Conservation (phyloP, 2,888 invertebrate genomes). For the Xanthorhoe spadicearia region DNA sequence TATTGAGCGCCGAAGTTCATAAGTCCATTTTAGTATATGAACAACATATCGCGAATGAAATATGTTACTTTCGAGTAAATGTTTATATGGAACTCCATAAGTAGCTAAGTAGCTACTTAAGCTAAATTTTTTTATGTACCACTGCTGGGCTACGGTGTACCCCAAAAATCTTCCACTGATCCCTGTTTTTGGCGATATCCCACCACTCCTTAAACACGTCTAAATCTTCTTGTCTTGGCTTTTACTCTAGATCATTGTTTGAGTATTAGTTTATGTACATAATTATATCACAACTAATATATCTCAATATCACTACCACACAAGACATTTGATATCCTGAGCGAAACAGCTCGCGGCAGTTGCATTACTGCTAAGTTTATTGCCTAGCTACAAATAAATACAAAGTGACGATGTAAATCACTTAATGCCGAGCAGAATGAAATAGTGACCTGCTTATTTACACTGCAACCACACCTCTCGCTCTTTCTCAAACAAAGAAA, state of each 20-base stretch:
- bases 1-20: conserved; percentile 1
- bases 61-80: no score
- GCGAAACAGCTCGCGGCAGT: background rate
- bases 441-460: conserved; percentile 13
- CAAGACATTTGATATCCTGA: background rate
- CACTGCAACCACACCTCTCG: conserved; percentile 28
- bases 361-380: background rate
- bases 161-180: no score
- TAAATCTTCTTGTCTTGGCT: no score
- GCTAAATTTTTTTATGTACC: no score
- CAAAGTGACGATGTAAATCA: conserved; percentile 11
- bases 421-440: conserved; percentile 1
- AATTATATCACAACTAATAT: background rate
- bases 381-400: background rate
- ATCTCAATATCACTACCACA: background rate
- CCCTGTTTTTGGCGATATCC: no score
- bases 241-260: no score
- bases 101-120: no score
- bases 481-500: conserved; percentile 25
- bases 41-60: no score
- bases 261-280: background rate
- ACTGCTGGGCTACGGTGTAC: no score
- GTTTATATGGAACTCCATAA: no score
- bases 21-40: background rate
- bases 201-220: no score